A percentile compares a stretch with the other conserved stretches of the same genome.
These are phyloP conservation scores for Panulirus ornatus DNA, from an alignment of 1,140 invertebrate species.

Conservation along the genomic window DNA sequence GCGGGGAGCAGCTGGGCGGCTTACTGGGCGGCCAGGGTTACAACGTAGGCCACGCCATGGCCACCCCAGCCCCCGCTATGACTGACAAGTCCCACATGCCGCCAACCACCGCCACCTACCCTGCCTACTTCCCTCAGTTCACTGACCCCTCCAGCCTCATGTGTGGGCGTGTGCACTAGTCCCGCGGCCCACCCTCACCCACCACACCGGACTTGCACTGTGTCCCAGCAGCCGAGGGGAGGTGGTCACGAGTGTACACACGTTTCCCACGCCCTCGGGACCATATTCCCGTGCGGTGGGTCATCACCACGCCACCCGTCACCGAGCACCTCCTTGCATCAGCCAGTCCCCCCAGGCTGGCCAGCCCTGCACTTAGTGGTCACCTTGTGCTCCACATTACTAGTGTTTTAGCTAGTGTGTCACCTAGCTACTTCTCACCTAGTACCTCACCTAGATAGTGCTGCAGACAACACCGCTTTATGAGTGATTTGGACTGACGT, in stretches of 20 bases:
- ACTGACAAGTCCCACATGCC: constrained; percentile 53
- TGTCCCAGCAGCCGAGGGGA: not conserved
- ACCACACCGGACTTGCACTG: not conserved
- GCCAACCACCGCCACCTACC: constrained; percentile 59
- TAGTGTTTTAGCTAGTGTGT: constrained; percentile 24
- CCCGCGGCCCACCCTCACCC: too few relatives aligned
- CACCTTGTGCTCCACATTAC: not conserved
- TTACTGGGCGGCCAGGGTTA: constrained; percentile 69
- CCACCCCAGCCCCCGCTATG: constrained; percentile 54
- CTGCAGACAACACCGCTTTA: not conserved
- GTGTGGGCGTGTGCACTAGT: constrained; percentile 72
- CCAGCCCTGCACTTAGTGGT: not conserved
- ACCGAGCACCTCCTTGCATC: not conserved
- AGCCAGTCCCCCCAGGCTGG: not conserved
- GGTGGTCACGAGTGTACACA: too few relatives aligned
- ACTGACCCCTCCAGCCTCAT: constrained; percentile 70
- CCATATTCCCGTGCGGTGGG: too few relatives aligned
- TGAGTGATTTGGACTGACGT: too few relatives aligned
- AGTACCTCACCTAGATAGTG: constrained; percentile 16
- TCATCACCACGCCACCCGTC: not conserved
- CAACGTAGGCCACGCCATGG: constrained; percentile 71
- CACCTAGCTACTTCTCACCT: constrained; percentile 35
- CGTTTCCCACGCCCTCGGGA: too few relatives aligned
- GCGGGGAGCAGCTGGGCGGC: constrained; percentile 59
- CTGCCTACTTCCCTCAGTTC: constrained; percentile 74